A percentile compares a stretch with the other conserved stretches of the same genome.
phyloP scores from a whole-genome alignment of 2,888 invertebrate species.

The Bombyx huttoni region DNA sequence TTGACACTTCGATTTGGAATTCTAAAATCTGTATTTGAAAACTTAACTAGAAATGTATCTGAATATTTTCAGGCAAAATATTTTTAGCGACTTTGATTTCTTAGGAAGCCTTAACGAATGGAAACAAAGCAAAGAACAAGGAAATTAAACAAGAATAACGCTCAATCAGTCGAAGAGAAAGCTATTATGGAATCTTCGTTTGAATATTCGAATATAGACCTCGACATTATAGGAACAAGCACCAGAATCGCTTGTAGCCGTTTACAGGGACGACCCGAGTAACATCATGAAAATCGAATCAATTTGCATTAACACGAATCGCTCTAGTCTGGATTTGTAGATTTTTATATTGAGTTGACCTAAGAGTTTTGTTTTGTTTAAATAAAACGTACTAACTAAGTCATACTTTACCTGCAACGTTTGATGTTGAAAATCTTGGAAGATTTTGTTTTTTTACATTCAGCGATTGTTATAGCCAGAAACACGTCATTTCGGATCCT shows the following conservation, averaged over 20 bases:
- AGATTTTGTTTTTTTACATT: too few species aligned
- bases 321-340: constrained; percentile 28
- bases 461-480: too few species aligned
- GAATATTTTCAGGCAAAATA: not conserved
- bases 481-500: too few species aligned
- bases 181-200: not conserved
- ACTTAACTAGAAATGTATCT: not conserved
- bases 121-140: constrained; percentile 9
- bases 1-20: not conserved
- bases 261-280: constrained; percentile 7
- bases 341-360: constrained; percentile 15
- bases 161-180: constrained; percentile 14
- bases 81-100: not conserved
- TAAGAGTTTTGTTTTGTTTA: not conserved
- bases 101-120: constrained; percentile 1
- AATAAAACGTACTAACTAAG: not conserved
- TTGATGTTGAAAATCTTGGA: too few species aligned
- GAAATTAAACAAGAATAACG: constrained; percentile 17
- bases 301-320: constrained; percentile 41
- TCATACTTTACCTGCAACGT: too few species aligned
- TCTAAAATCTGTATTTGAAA: not conserved
- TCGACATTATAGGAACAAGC: constrained; percentile 10
- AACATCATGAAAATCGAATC: constrained; percentile 33
- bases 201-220: constrained; percentile 1
- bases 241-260: constrained; percentile 6